Evolutionary conservation across 1,140 invertebrate species (phyloP), one percentile per base, ranked within the genome.

Genomic region (Aphelenchoides fujianensis): DNA sequence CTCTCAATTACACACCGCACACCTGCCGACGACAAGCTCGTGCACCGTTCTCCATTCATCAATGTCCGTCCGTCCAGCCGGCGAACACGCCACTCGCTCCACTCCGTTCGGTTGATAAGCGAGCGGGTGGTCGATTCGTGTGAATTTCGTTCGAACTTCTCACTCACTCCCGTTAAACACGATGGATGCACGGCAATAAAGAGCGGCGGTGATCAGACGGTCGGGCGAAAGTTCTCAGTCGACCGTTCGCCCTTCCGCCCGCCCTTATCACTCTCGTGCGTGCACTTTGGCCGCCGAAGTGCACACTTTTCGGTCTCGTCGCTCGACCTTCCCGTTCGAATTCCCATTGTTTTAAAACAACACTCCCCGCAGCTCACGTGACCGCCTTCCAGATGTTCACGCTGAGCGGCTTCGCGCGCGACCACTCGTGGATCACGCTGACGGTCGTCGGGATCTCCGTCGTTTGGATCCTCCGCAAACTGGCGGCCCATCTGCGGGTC

Each of bases 371-470:
- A n/a, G n/a, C n/a, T n/a, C n/a, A n/a, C n/a, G n/a, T n/a, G 12
- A 48, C 41, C 23, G 23, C 12, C 41, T 59, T 59, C 34, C 19
- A 59, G 55, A 59, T 59, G 55, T 5, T 7, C 34, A 7, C 19
- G 5, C 5, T 59, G 23, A 19, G 19, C 5, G 19, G 27, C 27
- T 59, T 59, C 27, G 34, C 55, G 28, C 5, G 5, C 5, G 41
- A 48, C 23, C 5, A 59, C 23, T 59, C 55, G 55, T 59, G 55
- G 55, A 5, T 59, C 34, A 59, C 55, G 19, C 7, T 59, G 5
- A 7, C 55, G 7, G 23, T 59, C 5, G 5, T 59, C 34, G 55
- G 55, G 7, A 59, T 59, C 34, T 16, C 27, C 5, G 5, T 59
- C 34, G 28, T 30, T 59, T 59, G 55, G 55, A 5, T 59, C 7